Conservation (phyloP, 2,888 invertebrate species). For the Caenorhabditis panamensis region DNA sequence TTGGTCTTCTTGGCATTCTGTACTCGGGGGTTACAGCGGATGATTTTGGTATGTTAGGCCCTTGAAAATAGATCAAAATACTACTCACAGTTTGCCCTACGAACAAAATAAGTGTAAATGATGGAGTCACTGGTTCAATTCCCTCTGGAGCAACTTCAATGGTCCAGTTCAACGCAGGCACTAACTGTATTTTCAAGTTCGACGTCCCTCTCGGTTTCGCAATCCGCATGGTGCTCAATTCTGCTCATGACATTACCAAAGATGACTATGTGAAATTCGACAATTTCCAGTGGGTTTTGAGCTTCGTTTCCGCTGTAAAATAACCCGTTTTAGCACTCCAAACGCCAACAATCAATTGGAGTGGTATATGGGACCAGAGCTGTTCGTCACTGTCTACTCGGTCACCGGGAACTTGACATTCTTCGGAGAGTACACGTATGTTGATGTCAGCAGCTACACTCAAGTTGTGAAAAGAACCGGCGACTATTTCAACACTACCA, state of each 20-base stretch:
- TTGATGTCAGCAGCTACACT: not conserved
- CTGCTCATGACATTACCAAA: not conserved
- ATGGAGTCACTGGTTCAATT: not conserved
- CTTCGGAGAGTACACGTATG: not conserved
- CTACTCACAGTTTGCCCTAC: not conserved
- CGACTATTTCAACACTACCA: not conserved
- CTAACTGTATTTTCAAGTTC: not conserved
- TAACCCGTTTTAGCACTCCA: not conserved
- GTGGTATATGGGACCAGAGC: not conserved
- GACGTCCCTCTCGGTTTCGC: not conserved
- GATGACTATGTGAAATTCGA: not conserved
- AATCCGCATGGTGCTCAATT: not conserved
- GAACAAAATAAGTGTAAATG: not conserved
- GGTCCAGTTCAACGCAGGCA: not conserved
- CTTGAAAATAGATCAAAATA: too few relatives aligned
- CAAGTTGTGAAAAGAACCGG: not conserved
- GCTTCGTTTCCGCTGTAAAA: not conserved
- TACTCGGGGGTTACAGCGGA: too few relatives aligned
- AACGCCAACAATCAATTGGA: not conserved
- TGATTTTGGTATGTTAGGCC: too few relatives aligned
- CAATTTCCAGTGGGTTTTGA: not conserved
- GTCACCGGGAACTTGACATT: not conserved
- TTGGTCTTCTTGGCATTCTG: too few relatives aligned
- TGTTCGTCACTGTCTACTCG: not conserved
- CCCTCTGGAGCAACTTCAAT: not conserved